Conservation (phyloP, 2,888 invertebrate genomes). For the Sturmia bella region DNA sequence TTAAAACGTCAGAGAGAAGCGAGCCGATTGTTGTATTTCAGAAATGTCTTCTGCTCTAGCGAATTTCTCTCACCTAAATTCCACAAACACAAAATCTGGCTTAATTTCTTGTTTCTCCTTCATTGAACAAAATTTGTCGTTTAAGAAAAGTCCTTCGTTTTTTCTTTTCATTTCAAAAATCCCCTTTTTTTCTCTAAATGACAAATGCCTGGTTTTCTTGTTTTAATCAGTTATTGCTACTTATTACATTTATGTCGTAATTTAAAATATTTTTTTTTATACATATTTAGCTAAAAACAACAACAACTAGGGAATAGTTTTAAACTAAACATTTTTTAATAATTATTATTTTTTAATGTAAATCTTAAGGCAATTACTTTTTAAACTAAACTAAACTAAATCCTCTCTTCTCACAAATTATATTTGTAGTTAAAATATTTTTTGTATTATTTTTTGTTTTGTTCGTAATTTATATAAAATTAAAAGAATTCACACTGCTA, state of each 20-base stretch:
- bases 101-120: no score
- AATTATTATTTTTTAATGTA: constrained; percentile 37
- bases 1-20: no score
- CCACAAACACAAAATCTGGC: no score
- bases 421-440: constrained; percentile 62
- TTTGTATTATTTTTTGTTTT: constrained; percentile 61
- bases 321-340: constrained; percentile 41
- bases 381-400: constrained; percentile 21
- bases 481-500: constrained; percentile 58
- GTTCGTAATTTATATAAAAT: constrained; percentile 49
- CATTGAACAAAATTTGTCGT: no score
- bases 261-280: constrained; percentile 32
- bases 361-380: constrained; percentile 43
- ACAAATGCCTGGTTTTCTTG: constrained; percentile 44
- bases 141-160: no score
- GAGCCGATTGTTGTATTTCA: no score
- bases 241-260: constrained; percentile 28
- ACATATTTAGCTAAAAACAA: constrained; percentile 57
- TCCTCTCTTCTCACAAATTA: constrained; percentile 41
- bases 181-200: constrained; percentile 6
- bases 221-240: constrained; percentile 42
- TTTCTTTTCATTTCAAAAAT: no score
- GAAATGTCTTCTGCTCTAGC: no score
- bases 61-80: no score
- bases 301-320: constrained; percentile 65